Percentiles rank a stretch among this genome's conserved stretches.
These are phyloP conservation scores for Chrysaora quinquecirrha DNA, from an alignment of 30 jellyfish, hydroid and myxozoan genomes.

Conservation along the genomic window DNA sequence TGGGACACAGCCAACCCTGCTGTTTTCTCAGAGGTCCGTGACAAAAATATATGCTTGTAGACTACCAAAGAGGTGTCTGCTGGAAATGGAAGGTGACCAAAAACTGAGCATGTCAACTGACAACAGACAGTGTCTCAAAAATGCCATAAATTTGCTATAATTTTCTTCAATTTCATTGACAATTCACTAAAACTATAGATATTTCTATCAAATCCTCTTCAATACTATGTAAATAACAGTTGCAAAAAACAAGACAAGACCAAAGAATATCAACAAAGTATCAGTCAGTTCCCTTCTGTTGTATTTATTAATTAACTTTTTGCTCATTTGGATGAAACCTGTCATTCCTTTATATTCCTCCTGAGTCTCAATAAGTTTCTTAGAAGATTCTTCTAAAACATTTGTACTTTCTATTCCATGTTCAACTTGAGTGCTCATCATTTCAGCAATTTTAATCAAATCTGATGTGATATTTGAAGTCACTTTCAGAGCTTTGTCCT, in stretches of 20 bases:
- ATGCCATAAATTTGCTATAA: no score
- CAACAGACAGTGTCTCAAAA: no score
- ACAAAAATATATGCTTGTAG: no score
- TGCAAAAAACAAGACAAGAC: slow-evolving; percentile 79
- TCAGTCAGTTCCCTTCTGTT: slow-evolving; percentile 88
- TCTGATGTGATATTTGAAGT: slow-evolving; percentile 77
- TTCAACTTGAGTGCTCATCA: slow-evolving; percentile 90
- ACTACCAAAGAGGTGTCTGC: no score
- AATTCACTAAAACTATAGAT: no score
- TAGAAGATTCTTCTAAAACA: slow-evolving; percentile 78
- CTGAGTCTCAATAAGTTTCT: slow-evolving; percentile 76
- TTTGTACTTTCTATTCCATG: slow-evolving; percentile 80
- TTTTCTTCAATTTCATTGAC: no score
- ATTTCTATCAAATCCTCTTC: slow-evolving; percentile 67
- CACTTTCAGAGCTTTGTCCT: slow-evolving; percentile 56
- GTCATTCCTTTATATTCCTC: slow-evolving; percentile 90
- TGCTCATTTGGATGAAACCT: slow-evolving; percentile 83
- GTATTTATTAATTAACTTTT: slow-evolving; percentile 82
- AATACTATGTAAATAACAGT: slow-evolving; percentile 86
- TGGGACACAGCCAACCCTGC: no score
- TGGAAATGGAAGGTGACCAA: no score
- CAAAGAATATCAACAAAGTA: slow-evolving; percentile 83
- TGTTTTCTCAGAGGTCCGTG: no score
- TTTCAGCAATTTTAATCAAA: slow-evolving; percentile 73
- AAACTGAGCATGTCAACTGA: no score